Base-by-base conservation (phyloP, 1,140 invertebrate genomes). In the Meloidogyne hapla region DNA sequence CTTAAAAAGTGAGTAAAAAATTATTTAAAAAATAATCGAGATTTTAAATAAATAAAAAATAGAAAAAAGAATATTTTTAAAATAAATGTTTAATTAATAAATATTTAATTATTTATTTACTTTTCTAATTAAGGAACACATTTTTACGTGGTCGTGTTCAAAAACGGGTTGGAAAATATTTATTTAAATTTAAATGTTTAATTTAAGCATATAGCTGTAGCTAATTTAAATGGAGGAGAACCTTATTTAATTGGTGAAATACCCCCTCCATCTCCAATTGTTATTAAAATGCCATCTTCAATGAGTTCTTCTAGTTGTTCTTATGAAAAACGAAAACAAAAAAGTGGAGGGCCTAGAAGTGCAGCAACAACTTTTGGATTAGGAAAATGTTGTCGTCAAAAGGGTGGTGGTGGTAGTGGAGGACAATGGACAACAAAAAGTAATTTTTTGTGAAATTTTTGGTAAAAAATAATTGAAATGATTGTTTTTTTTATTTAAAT, bases 61-160 rank as follows among this genome's bases (percentile, higher is more conserved):
- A n/a, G n/a, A n/a, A n/a, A n/a, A n/a, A n/a, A n/a, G n/a, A n/a
- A n/a, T n/a, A n/a, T n/a, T n/a, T n/a, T n/a, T n/a, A n/a, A n/a
- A n/a, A n/a, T n/a, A n/a, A n/a, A n/a, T n/a, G n/a, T n/a, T n/a
- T n/a, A n/a, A n/a, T n/a, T n/a, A n/a, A n/a, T n/a, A n/a, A n/a
- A n/a, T n/a, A n/a, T n/a, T n/a, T n/a, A n/a, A n/a, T n/a, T n/a
- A n/a, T n/a, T n/a, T n/a, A n/a, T n/a, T n/a, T 33, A 26, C 64
- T 3, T 18, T 38, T 13, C 64, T 40, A 13, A 13, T 68, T 77
- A 12, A 78, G 77, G 13, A 80, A 67, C 40, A 70, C 28, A 6
- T 79, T 78, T 38, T n/a, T 67, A 10, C 63, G 69, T 62, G 78
- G 68, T 2, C 65, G 69, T 26, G 56, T 78, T 38, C 77, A 77